Evolutionary conservation across 2,888 invertebrate species (phyloP).

Genomic region (Perdita meconis): DNA sequence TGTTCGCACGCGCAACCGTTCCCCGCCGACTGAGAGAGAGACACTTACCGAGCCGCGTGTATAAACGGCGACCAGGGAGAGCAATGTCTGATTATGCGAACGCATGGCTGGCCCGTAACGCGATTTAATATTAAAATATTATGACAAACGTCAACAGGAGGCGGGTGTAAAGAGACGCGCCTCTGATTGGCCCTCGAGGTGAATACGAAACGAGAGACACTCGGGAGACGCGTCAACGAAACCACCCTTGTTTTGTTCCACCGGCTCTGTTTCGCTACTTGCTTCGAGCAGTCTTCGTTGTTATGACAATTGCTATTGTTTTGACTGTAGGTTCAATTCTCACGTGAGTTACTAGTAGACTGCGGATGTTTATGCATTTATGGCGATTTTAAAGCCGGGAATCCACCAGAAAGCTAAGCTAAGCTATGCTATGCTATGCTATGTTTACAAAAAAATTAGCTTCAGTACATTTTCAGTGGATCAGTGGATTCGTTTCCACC

Average conservation of each 20-base stretch:
- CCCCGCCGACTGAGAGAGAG: conserved; percentile 8
- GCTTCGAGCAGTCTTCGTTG: background rate
- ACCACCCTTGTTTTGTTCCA: conserved; percentile 62
- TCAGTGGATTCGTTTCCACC: too few relatives aligned
- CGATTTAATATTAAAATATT: conserved; percentile 85
- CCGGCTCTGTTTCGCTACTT: conserved; percentile 8
- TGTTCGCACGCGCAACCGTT: conserved; percentile 51
- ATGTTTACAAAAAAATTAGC: too few relatives aligned
- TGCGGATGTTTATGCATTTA: too few relatives aligned
- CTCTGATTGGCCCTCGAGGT: conserved; percentile 82
- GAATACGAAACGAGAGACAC: conserved; percentile 82
- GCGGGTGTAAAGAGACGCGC: conserved; percentile 76
- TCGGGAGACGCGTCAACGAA: conserved; percentile 37
- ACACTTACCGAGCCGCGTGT: conserved; percentile 49
- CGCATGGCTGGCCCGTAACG: conserved; percentile 83
- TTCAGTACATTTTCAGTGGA: too few relatives aligned
- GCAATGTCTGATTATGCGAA: conserved; percentile 83
- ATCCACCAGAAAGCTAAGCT: too few relatives aligned
- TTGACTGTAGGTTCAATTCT: too few relatives aligned
- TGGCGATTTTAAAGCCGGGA: too few relatives aligned
- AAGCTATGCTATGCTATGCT: too few relatives aligned
- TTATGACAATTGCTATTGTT: background rate
- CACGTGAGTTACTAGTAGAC: too few relatives aligned
- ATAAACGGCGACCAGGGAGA: conserved; percentile 67
- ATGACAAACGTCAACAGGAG: conserved; percentile 84